phyloP scores from a whole-genome alignment of 2,888 invertebrate genomes.

The Agrochola macilenta region DNA sequence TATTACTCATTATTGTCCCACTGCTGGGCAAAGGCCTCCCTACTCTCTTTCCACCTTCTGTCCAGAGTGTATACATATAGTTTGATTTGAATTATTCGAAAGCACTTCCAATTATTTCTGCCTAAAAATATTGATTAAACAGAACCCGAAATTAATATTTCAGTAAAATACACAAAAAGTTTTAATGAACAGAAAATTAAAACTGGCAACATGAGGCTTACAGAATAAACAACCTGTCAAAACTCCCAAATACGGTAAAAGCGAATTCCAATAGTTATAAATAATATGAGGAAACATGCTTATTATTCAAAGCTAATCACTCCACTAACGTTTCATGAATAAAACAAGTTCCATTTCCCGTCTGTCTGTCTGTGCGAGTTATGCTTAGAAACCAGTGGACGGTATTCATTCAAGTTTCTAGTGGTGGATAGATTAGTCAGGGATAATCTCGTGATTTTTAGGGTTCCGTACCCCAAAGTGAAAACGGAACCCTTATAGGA shows the following conservation, averaged over 20 bases:
- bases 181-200: not conserved
- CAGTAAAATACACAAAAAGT: not conserved
- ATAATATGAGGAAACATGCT: slow-evolving; percentile 13
- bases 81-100: not conserved
- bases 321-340: slow-evolving; percentile 31
- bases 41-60: too few relatives aligned
- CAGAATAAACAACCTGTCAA: not conserved
- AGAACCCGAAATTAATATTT: not conserved
- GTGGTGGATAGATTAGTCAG: not conserved
- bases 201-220: not conserved
- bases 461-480: too few relatives aligned
- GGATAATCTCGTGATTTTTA: not conserved
- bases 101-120: not conserved
- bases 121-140: not conserved
- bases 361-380: slow-evolving; percentile 15
- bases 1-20: too few relatives aligned
- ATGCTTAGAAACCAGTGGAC: not conserved
- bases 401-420: not conserved
- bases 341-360: slow-evolving; percentile 28
- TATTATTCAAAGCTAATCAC: slow-evolving; percentile 36
- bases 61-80: not conserved
- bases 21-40: too few relatives aligned
- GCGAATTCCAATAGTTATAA: slow-evolving; percentile 22
- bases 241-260: not conserved
- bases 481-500: too few relatives aligned